Evolutionary conservation across 2,797 vertebrate genomes (phyloP).

Genomic region (Peromyscus eremicus): DNA sequence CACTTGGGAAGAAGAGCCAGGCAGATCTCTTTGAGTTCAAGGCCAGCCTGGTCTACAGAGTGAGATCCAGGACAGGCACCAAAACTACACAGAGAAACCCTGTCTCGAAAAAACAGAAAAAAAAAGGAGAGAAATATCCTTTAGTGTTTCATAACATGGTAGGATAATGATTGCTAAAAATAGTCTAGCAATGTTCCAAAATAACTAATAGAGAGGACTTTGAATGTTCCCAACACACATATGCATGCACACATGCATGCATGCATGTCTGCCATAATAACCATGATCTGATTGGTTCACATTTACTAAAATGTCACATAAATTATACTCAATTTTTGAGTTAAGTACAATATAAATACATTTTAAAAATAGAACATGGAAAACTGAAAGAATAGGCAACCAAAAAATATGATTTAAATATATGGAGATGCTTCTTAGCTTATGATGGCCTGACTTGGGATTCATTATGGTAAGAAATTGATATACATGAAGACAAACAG

Average conservation of each 20-base stretch:
- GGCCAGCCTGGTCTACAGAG: too few relatives aligned
- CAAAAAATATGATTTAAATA: not conserved
- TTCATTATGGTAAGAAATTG: not conserved
- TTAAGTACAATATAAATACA: not conserved
- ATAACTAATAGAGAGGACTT: not conserved
- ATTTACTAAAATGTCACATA: not conserved
- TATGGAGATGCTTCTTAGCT: not conserved
- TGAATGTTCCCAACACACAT: not conserved
- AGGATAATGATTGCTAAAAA: not conserved
- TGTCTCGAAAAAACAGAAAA: too few relatives aligned
- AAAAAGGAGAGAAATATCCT: not conserved
- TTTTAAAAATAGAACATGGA: not conserved
- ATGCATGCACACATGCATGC: not conserved
- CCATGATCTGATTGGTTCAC: not conserved
- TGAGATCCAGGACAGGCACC: too few relatives aligned
- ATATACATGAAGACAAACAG: not conserved
- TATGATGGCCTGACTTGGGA: not conserved
- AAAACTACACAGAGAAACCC: too few relatives aligned
- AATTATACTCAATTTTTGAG: not conserved
- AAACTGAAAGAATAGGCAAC: not conserved
- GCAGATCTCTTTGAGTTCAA: too few relatives aligned
- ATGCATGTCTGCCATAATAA: not conserved
- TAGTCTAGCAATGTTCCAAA: not conserved
- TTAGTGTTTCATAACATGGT: not conserved
- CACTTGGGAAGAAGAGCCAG: too few relatives aligned